Evolutionary conservation across 2,113 vertebrate species (phyloP).

Genomic region (Microtus pennsylvanicus): DNA sequence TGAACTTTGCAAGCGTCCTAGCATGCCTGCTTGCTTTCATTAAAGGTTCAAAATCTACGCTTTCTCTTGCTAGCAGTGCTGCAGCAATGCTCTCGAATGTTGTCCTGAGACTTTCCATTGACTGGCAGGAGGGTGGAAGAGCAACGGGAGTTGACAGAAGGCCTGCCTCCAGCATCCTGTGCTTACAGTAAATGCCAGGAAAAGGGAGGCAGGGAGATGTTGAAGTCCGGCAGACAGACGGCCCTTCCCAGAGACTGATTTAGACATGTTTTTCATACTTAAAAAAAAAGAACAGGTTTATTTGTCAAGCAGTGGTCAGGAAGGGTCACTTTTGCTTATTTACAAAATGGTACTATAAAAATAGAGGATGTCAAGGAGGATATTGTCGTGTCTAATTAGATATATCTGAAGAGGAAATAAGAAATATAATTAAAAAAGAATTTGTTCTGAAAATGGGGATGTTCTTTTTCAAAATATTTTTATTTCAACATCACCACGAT

Average conservation of each 20-base stretch:
- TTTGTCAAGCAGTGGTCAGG: background rate
- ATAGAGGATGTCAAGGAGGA: background rate
- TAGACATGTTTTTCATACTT: background rate
- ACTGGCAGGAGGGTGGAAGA: background rate
- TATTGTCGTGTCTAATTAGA: background rate
- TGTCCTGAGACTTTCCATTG: background rate
- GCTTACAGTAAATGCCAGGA: background rate
- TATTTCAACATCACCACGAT: background rate
- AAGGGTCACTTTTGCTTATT: background rate
- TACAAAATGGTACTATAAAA: slow-evolving; percentile 13
- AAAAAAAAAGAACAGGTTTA: background rate
- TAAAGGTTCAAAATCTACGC: background rate
- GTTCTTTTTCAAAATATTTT: background rate
- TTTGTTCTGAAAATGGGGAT: slow-evolving; percentile 4
- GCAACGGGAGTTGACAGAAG: background rate
- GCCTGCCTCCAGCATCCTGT: background rate
- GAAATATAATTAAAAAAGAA: background rate
- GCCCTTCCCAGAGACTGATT: background rate
- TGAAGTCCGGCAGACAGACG: background rate
- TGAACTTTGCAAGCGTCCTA: background rate
- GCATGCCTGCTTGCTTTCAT: background rate
- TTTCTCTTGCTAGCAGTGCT: background rate
- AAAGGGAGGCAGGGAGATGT: no score
- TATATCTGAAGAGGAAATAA: background rate
- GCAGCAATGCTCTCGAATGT: background rate